phyloP scores from a whole-genome alignment of 92 coral and sea anemone genomes.

The Anthopleura xanthogrammica region DNA sequence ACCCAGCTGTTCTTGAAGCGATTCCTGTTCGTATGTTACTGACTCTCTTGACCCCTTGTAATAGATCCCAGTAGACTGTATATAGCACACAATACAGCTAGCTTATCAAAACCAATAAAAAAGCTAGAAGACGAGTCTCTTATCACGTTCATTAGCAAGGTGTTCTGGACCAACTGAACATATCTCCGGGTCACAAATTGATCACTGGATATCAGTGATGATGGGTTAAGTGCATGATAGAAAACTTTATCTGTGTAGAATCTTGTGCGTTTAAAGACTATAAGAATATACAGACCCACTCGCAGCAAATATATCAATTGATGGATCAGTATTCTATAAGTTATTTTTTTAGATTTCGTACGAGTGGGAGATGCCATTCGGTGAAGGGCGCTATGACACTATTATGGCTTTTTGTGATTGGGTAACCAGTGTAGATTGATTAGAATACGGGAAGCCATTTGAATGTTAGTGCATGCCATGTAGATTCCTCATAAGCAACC shows the following conservation, averaged over 20 bases:
- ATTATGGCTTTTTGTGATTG: too few species aligned
- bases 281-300: background rate
- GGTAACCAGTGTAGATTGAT: too few species aligned
- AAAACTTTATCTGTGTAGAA: background rate
- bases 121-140: background rate
- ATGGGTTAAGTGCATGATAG: background rate
- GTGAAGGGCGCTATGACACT: too few species aligned
- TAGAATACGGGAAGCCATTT: too few species aligned
- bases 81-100: background rate
- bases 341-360: too few species aligned
- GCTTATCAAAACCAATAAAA: background rate
- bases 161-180: background rate
- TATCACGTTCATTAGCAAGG: background rate
- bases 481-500: too few species aligned
- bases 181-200: background rate
- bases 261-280: background rate
- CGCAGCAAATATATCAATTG: background rate
- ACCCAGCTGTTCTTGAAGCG: too few species aligned
- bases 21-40: too few species aligned
- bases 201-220: background rate
- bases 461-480: too few species aligned
- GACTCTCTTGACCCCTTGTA: too few species aligned
- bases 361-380: too few species aligned
- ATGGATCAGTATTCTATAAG: background rate
- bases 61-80: background rate